Evolutionary conservation across 2,888 invertebrate genomes (phyloP), one percentile per base, ranked within the genome.

Genomic region (Byasa hedistus): DNA sequence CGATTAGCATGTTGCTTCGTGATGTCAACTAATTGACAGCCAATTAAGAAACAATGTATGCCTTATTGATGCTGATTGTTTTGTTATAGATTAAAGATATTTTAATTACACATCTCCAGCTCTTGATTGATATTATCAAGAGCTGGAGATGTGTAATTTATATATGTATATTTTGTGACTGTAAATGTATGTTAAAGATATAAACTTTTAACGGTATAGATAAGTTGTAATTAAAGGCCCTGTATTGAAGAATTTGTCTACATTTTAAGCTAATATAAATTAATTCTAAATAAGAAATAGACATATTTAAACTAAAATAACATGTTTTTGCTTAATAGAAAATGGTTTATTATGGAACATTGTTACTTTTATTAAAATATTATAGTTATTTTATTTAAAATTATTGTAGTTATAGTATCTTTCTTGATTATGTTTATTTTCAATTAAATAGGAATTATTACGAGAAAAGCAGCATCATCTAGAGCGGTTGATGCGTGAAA

Each of bases 391-490:
- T 48, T 48, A 48, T 48, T 19, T 48, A 1, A 48, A 4, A 48
- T 48, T 48, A 4, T 48, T 19, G 48, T n/a, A 39, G 15, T 24
- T 54, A 54, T 19, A 24, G 27, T 24, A 24, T 12, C 1, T 56
- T 19, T 8, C 17, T 27, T 27, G 23, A 23, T 54, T 15, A 23
- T 48, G n/a, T n/a, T 19, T 48, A 5, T 48, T 48, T 12, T 48
- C 3, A n/a, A 48, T 48, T 48, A 48, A 51, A 73, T 74, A 98
- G 98, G 98, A 98, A 84, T 93, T 97, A 44, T 90, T 99, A 68
- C 95, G 96, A 81, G 98, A 99, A 87, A 99, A 98, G 83, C 97
- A 98, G 79, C 96, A 96, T 72, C 98, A 99, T 81, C 95, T 99
- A 79, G 98, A 98, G 80, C 96, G 97, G 78, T 92, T 99, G 75